Evolutionary conservation across 2,797 vertebrate species (phyloP).

Genomic region (Eospalax fontanierii): DNA sequence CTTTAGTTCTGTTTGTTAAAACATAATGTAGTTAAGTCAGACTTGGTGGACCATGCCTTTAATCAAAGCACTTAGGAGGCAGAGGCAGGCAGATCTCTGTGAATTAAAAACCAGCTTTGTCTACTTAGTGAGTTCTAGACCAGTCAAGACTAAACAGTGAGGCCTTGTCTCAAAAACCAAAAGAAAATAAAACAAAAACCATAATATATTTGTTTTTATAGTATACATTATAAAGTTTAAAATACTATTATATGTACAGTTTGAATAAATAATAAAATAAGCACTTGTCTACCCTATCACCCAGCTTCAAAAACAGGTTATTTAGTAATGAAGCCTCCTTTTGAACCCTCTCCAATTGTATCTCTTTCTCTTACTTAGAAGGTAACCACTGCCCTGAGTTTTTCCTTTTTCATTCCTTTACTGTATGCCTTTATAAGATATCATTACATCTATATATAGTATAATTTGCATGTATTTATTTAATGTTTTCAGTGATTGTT

Average conservation of each 20-base stretch:
- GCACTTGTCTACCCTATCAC: neutral
- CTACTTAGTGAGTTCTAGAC: neutral
- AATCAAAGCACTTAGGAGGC: no score
- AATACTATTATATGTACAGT: slow-evolving; percentile 23
- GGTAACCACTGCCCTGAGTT: slow-evolving; percentile 10
- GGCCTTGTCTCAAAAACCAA: neutral
- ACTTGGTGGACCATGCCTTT: neutral
- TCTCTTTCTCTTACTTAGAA: slow-evolving; percentile 52
- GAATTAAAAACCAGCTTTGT: neutral
- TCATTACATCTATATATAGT: slow-evolving; percentile 20
- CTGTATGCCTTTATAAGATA: slow-evolving; percentile 55
- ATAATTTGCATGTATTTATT: slow-evolving; percentile 61
- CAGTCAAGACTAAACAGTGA: neutral
- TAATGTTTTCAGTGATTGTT: slow-evolving; percentile 55
- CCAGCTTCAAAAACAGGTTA: slow-evolving; percentile 46
- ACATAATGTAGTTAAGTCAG: neutral
- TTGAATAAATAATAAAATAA: slow-evolving; percentile 64
- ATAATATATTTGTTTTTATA: slow-evolving; percentile 45
- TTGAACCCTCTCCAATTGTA: neutral
- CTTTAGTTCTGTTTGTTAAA: slow-evolving; percentile 28
- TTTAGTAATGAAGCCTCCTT: neutral
- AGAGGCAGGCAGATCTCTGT: neutral
- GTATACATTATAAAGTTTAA: slow-evolving; percentile 46
- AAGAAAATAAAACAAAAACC: neutral
- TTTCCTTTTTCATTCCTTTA: slow-evolving; percentile 57